Evolutionary conservation across 2,797 vertebrate genomes (phyloP).

Genomic region (Danio tinwini): DNA sequence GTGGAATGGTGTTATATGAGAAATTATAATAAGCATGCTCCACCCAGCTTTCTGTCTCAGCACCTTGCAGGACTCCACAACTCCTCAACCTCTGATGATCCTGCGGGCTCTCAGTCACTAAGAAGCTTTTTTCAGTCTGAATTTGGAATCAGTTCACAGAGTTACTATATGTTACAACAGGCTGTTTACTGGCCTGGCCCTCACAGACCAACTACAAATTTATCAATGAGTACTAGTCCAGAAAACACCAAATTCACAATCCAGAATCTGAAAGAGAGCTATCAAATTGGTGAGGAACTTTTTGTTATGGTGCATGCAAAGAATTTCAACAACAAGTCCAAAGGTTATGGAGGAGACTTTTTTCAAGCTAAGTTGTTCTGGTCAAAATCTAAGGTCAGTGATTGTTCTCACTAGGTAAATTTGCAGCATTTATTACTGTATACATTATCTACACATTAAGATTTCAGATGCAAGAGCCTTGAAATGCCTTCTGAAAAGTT

Average conservation of each 20-base stretch:
- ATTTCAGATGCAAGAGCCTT: too few species aligned
- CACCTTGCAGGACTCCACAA: not conserved
- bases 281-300: slow-evolving; percentile 33
- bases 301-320: slow-evolving; percentile 6
- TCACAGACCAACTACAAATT: not conserved
- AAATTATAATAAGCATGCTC: not conserved
- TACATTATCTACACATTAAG: too few species aligned
- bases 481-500: too few species aligned
- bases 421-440: too few species aligned
- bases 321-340: slow-evolving; percentile 78
- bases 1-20: not conserved
- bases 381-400: slow-evolving; percentile 71
- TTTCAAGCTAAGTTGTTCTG: slow-evolving; percentile 81
- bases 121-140: slow-evolving; percentile 1
- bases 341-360: slow-evolving; percentile 79
- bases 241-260: slow-evolving; percentile 24
- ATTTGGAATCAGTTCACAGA: not conserved
- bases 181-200: slow-evolving; percentile 34
- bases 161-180: slow-evolving; percentile 7
- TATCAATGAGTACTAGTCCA: slow-evolving; percentile 32
- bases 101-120: not conserved
- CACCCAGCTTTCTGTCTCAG: not conserved
- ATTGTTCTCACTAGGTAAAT: not conserved
- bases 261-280: slow-evolving; percentile 17
- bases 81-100: not conserved